Evolutionary conservation across 2,797 vertebrate species (phyloP).

Genomic region (Acanthurus lineatus): DNA sequence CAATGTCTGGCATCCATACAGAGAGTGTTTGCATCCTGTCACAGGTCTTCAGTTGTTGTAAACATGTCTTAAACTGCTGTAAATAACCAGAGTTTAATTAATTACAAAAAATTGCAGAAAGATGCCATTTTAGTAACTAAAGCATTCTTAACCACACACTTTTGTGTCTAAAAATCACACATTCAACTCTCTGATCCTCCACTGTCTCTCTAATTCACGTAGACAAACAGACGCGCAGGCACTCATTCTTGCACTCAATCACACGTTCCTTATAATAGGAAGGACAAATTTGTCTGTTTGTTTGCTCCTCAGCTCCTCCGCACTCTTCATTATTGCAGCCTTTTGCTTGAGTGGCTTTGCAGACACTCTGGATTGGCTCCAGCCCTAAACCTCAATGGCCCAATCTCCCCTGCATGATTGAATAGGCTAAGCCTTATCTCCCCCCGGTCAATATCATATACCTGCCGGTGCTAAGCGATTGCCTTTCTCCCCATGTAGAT

Average conservation of each 20-base stretch:
- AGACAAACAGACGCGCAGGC: slow-evolving; percentile 6
- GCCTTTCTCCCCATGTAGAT: slow-evolving; percentile 83
- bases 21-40: not conserved
- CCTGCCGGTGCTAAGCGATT: slow-evolving; percentile 82
- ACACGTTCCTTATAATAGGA: slow-evolving; percentile 39
- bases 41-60: not conserved
- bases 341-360: slow-evolving; percentile 67
- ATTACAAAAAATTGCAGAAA: not conserved
- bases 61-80: not conserved
- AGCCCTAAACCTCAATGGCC: slow-evolving; percentile 73
- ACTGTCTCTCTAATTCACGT: not conserved
- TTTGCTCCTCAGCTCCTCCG: slow-evolving; percentile 56
- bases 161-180: not conserved
- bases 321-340: slow-evolving; percentile 68
- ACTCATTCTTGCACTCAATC: slow-evolving; percentile 29
- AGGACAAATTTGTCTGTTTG: slow-evolving; percentile 66
- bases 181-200: not conserved
- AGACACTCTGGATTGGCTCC: slow-evolving; percentile 70
- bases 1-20: not conserved
- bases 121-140: not conserved
- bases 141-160: not conserved
- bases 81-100: too few relatives aligned
- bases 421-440: slow-evolving; percentile 84
- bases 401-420: slow-evolving; percentile 82
- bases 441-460: slow-evolving; percentile 84